Evolutionary conservation across 2,888 invertebrate genomes (phyloP).

Genomic region (Asteroscopus sphinx): DNA sequence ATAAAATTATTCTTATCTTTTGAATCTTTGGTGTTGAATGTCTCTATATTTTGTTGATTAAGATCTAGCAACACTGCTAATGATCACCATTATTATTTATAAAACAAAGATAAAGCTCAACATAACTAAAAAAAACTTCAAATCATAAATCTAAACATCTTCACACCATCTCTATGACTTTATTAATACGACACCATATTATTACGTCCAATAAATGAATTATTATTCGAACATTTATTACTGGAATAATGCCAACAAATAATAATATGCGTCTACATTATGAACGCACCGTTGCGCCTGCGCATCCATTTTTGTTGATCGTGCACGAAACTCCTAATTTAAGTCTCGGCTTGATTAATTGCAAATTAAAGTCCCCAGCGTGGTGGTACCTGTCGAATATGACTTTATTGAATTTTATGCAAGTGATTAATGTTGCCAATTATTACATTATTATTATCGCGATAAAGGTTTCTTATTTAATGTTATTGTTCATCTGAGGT

Average conservation of each 20-base stretch:
- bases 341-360: conserved; percentile 84
- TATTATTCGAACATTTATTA: conserved; percentile 44
- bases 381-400: conserved; percentile 82
- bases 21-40: no score
- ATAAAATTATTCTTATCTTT: no score
- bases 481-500: conserved; percentile 45
- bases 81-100: no score
- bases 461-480: conserved; percentile 64
- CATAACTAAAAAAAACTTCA: conserved; percentile 30
- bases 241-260: conserved; percentile 49
- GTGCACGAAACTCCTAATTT: conserved; percentile 83
- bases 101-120: conserved; percentile 29
- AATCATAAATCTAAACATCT: conserved; percentile 49
- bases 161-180: conserved; percentile 44
- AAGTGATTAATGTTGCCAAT: conserved; percentile 83
- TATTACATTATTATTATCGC: conserved; percentile 81
- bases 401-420: conserved; percentile 89
- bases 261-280: conserved; percentile 47
- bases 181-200: conserved; percentile 46
- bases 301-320: conserved; percentile 77
- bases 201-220: conserved; percentile 56
- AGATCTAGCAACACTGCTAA: background rate
- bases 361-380: conserved; percentile 86
- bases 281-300: conserved; percentile 45
- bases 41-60: no score